A percentile compares a stretch with the other conserved stretches of the same genome.
Evolutionary conservation across 2,113 vertebrate genomes (phyloP).

Genomic region (Mystacornis crossleyi): DNA sequence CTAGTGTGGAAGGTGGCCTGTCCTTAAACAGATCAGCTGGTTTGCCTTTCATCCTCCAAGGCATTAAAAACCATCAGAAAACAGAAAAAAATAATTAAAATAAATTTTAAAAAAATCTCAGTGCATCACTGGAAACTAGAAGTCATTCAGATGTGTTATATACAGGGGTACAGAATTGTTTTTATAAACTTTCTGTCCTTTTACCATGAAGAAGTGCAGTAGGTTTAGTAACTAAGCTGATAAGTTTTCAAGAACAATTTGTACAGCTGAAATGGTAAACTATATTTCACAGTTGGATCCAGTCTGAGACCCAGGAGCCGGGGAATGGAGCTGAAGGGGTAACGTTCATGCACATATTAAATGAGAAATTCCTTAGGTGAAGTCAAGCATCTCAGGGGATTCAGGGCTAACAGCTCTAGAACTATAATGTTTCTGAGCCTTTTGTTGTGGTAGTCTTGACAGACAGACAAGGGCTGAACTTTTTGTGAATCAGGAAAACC

Average conservation of each 20-base stretch:
- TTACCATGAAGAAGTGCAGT: not conserved
- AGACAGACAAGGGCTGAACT: not conserved
- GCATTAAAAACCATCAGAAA: not conserved
- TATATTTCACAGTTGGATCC: not conserved
- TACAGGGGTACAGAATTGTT: not conserved
- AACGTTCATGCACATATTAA: not conserved
- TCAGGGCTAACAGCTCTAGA: not conserved
- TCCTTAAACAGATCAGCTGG: not conserved
- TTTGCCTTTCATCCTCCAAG: not conserved
- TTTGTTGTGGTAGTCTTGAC: not conserved
- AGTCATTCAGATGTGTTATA: not conserved
- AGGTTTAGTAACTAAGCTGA: not conserved
- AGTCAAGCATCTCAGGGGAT: not conserved
- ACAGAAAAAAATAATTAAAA: fast-evolving
- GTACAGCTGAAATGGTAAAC: not conserved
- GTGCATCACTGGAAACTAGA: fast-evolving
- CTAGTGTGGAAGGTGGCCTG: fast-evolving
- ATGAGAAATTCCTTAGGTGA: not conserved
- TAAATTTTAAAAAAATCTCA: no score
- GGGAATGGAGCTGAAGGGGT: not conserved
- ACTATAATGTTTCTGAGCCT: not conserved
- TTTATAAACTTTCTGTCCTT: not conserved
- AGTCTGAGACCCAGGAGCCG: not conserved
- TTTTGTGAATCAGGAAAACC: not conserved
- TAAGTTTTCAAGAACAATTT: not conserved